A percentile compares a stretch with the other conserved stretches of the same genome.
These are phyloP conservation scores for Anguilla japonica DNA, from an alignment of 2,113 vertebrate genomes.

Conservation along the genomic window DNA sequence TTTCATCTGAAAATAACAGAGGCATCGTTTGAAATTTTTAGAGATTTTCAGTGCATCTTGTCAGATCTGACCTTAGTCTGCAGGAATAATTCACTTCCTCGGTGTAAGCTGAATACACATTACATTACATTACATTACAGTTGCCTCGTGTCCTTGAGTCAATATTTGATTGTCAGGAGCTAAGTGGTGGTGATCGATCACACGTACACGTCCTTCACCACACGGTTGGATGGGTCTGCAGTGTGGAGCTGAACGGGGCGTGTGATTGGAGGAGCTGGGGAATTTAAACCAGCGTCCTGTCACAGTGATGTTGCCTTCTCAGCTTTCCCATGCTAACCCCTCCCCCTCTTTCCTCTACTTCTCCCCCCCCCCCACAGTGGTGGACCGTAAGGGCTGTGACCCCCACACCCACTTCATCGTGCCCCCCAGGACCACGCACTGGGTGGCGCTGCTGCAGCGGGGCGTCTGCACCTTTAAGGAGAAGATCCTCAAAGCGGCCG, in stretches of 20 bases:
- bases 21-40: neutral
- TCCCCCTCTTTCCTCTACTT: constrained; percentile 27
- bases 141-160: neutral
- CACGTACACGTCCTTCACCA: neutral
- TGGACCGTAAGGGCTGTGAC: constrained; percentile 92
- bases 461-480: constrained; percentile 97
- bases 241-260: neutral
- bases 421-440: constrained; percentile 85
- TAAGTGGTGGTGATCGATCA: neutral
- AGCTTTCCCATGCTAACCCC: neutral
- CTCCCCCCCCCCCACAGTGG: constrained; percentile 63
- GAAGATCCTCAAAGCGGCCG: constrained; percentile 90
- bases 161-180: neutral
- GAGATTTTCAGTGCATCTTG: neutral
- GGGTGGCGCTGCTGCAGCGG: constrained; percentile 92
- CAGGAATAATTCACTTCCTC: neutral
- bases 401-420: constrained; percentile 86
- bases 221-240: neutral
- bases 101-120: too few relatives aligned
- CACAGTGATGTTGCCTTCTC: neutral
- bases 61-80: neutral
- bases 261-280: neutral
- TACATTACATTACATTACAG: too few relatives aligned
- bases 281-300: neutral
- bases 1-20: neutral